Conservation (phyloP, 2,113 vertebrate species). For the Thryonomys swinderianus region DNA sequence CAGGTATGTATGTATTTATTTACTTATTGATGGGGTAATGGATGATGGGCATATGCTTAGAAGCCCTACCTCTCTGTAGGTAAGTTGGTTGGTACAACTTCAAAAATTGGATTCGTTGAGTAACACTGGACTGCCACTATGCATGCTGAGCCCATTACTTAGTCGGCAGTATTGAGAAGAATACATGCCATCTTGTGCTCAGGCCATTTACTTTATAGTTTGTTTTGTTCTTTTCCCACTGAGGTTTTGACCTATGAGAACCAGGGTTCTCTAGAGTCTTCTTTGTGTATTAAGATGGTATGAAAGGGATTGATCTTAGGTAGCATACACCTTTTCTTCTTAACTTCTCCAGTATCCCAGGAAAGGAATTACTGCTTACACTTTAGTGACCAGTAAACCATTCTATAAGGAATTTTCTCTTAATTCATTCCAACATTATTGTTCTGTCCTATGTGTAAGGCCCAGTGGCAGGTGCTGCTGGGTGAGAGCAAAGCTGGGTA, state of each 20-base stretch:
- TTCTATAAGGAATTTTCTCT: slow-evolving; percentile 12
- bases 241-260: neutral
- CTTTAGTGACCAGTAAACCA: neutral
- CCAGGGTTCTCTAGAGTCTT: neutral
- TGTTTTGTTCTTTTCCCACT: neutral
- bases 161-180: neutral
- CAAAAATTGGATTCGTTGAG: neutral
- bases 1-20: neutral
- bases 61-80: neutral
- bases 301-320: neutral
- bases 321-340: too few species aligned
- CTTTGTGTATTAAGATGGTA: neutral
- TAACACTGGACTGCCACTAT: neutral
- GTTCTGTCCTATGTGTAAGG: neutral
- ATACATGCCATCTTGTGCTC: neutral
- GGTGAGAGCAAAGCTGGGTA: neutral
- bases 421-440: neutral
- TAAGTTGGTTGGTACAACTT: neutral
- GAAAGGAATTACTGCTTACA: neutral
- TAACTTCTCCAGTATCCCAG: neutral
- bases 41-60: neutral
- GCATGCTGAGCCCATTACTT: neutral
- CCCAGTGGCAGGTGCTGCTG: neutral
- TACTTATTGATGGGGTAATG: neutral
- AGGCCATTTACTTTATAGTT: neutral